Conservation (phyloP, 2,797 vertebrate species). For the Cyclopterus lumpus region DNA sequence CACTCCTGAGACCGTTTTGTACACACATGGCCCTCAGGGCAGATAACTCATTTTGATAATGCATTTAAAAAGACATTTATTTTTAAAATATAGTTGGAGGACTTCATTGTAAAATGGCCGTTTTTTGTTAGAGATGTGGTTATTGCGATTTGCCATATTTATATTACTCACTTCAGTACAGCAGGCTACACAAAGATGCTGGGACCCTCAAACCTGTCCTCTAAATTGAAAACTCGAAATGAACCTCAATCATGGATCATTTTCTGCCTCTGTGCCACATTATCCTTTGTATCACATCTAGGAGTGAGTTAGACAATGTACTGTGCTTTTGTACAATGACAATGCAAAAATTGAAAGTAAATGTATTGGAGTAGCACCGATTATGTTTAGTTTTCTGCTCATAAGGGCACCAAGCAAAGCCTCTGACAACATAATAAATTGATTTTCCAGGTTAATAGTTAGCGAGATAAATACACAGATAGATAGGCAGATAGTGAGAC, state of each 20-base stretch:
- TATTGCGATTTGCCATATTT: constrained; percentile 12
- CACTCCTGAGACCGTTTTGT: constrained; percentile 10
- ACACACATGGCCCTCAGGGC: neutral
- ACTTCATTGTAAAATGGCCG: constrained; percentile 12
- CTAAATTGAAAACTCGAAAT: neutral
- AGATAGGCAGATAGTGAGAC: constrained; percentile 45
- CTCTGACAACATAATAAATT: constrained; percentile 2
- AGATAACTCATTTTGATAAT: constrained; percentile 28
- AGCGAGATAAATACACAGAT: constrained; percentile 44
- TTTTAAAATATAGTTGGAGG: constrained; percentile 14
- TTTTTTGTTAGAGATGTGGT: constrained; percentile 22
- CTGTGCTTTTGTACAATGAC: neutral
- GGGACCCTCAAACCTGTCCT: neutral
- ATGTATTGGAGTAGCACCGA: neutral
- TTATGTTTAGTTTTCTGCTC: neutral
- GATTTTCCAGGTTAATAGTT: constrained; percentile 39
- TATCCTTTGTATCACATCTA: neutral
- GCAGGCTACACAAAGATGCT: neutral
- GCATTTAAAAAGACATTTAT: constrained; percentile 40
- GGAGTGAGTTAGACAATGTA: neutral
- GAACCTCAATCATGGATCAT: neutral
- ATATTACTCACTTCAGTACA: neutral
- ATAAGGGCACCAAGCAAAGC: neutral
- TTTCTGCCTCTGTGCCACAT: neutral
- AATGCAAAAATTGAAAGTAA: neutral